Evolutionary conservation across 1,140 invertebrate genomes (phyloP).

Genomic region (Meloidogyne chitwoodi): DNA sequence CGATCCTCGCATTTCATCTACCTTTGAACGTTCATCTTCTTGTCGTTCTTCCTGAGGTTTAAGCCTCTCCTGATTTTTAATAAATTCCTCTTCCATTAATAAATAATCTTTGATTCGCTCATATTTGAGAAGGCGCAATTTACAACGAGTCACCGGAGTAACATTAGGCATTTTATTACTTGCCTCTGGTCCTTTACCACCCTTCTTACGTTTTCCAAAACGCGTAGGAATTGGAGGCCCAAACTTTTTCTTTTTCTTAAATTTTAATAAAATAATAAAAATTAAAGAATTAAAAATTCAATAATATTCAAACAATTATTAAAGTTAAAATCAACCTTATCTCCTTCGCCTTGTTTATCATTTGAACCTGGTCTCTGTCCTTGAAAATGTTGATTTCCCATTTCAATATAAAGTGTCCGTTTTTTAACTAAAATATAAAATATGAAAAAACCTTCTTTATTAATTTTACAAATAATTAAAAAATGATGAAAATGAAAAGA

Average conservation of each 20-base stretch:
- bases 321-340: slow-evolving; percentile 36
- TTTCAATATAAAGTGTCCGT: neutral
- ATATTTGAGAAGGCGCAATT: slow-evolving; percentile 86
- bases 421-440: no score
- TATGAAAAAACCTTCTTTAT: no score
- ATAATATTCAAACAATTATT: slow-evolving; percentile 45
- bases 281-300: no score
- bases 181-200: slow-evolving; percentile 92
- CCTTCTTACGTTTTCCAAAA: slow-evolving; percentile 95
- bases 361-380: slow-evolving; percentile 20
- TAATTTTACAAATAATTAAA: no score
- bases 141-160: slow-evolving; percentile 91
- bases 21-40: slow-evolving; percentile 86
- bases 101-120: slow-evolving; percentile 98
- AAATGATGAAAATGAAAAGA: no score
- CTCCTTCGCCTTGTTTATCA: slow-evolving; percentile 53
- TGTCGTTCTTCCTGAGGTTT: slow-evolving; percentile 99
- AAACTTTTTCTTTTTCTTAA: slow-evolving; percentile 95
- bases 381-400: slow-evolving; percentile 45
- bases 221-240: slow-evolving; percentile 95
- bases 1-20: slow-evolving; percentile 94
- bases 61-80: slow-evolving; percentile 91
- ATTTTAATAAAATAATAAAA: neutral
- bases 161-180: slow-evolving; percentile 93
- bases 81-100: slow-evolving; percentile 98